Percentiles rank a stretch among this genome's conserved stretches.
Evolutionary conservation across 2,113 vertebrate genomes (phyloP).

Genomic region (Elgaria multicarinata): DNA sequence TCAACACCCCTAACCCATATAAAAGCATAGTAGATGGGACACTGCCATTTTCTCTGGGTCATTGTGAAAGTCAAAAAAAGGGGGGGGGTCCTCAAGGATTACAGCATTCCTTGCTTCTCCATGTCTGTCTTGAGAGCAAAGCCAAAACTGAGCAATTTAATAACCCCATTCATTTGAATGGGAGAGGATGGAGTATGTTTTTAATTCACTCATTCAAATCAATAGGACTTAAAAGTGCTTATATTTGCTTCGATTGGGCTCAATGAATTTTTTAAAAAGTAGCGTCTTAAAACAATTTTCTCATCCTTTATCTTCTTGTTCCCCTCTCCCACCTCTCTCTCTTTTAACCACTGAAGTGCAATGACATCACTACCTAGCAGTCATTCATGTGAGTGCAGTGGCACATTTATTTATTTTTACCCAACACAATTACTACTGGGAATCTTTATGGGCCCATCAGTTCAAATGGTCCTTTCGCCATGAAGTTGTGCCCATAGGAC

Average conservation of each 20-base stretch:
- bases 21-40: slow-evolving; percentile 25
- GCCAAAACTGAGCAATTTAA: neutral
- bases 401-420: neutral
- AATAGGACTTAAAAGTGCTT: neutral
- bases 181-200: neutral
- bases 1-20: neutral
- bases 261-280: neutral
- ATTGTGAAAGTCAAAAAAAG: slow-evolving; percentile 28
- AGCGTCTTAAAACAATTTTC: neutral
- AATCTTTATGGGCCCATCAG: neutral
- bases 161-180: neutral
- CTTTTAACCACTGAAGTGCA: neutral
- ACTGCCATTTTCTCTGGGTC: slow-evolving; percentile 45
- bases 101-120: slow-evolving; percentile 35
- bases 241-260: neutral
- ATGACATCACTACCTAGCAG: neutral
- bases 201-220: neutral
- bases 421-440: neutral
- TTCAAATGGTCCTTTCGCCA: neutral
- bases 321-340: neutral
- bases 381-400: too few species aligned
- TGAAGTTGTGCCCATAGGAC: neutral
- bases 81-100: slow-evolving; percentile 57
- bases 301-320: neutral
- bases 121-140: slow-evolving; percentile 39